A percentile compares a stretch with the other conserved stretches of the same genome.
Evolutionary conservation across 2,797 vertebrate genomes (phyloP).

Genomic region (Pagetopsis macropterus): DNA sequence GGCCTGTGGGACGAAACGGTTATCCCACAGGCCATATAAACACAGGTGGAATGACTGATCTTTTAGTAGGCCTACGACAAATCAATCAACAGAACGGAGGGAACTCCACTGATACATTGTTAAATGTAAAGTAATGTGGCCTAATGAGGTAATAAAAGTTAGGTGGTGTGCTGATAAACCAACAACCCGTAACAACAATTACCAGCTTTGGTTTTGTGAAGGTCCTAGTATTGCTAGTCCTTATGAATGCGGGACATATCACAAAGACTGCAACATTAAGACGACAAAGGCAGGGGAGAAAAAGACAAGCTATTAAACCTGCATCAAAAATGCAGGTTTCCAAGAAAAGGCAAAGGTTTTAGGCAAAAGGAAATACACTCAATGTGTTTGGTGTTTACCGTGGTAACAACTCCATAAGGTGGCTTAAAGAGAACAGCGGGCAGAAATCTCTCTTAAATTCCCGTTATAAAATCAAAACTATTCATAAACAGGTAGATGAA

Average conservation of each 20-base stretch:
- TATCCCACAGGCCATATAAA: not conserved
- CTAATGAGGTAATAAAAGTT: not conserved
- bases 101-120: not conserved
- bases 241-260: not conserved
- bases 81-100: not conserved
- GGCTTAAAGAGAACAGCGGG: not conserved
- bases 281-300: not conserved
- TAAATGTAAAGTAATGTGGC: not conserved
- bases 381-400: not conserved
- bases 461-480: conserved; percentile 19
- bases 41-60: not conserved
- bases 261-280: not conserved
- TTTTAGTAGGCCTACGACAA: not conserved
- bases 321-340: conserved; percentile 7
- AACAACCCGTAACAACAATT: no score
- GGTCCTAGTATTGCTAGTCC: not conserved
- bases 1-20: no score
- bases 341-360: not conserved
- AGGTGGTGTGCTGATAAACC: not conserved
- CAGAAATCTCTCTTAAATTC: conserved; percentile 4
- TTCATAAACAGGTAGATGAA: conserved; percentile 1
- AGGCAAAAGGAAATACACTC: not conserved
- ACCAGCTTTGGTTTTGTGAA: no score
- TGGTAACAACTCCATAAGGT: not conserved
- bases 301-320: not conserved